Conservation (phyloP, 1,140 invertebrate species). For the Bombus superbus region DNA sequence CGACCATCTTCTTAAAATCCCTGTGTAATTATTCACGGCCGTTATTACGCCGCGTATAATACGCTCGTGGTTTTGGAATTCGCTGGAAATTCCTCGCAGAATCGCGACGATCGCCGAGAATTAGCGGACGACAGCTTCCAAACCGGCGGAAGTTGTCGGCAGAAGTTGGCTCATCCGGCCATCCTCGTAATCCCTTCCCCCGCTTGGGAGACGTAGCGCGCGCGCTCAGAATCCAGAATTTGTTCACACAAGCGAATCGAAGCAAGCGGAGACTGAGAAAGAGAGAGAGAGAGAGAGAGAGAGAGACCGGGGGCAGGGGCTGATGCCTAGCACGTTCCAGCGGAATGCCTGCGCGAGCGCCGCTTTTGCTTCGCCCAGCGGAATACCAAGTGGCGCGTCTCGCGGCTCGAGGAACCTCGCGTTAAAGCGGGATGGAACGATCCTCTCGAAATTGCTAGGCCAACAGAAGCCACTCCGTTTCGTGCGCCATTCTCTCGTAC, state of each 20-base stretch:
- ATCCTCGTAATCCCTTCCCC: constrained; percentile 34
- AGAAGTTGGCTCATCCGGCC: constrained; percentile 45
- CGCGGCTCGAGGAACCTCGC: not conserved
- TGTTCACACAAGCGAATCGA: constrained; percentile 48
- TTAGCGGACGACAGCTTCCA: too few relatives aligned
- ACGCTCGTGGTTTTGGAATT: not conserved
- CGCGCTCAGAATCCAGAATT: constrained; percentile 67
- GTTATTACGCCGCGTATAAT: not conserved
- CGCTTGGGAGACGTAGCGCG: constrained; percentile 29
- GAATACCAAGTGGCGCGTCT: constrained; percentile 62
- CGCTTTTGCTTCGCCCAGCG: constrained; percentile 36
- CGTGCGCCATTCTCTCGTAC: not conserved
- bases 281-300: not conserved
- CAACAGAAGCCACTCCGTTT: not conserved
- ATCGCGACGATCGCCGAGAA: not conserved
- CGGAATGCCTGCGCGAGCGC: constrained; percentile 70
- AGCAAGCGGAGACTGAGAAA: not conserved
- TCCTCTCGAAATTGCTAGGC: constrained; percentile 12
- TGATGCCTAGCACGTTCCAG: constrained; percentile 63
- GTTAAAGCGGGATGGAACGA: constrained; percentile 12
- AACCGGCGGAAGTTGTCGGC: constrained; percentile 33
- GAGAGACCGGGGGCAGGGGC: not conserved
- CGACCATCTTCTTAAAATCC: constrained; percentile 6
- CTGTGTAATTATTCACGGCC: not conserved
- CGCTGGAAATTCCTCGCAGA: not conserved